phyloP scores from a whole-genome alignment of 2,888 invertebrate species.

The Cartodere bifasciata region DNA sequence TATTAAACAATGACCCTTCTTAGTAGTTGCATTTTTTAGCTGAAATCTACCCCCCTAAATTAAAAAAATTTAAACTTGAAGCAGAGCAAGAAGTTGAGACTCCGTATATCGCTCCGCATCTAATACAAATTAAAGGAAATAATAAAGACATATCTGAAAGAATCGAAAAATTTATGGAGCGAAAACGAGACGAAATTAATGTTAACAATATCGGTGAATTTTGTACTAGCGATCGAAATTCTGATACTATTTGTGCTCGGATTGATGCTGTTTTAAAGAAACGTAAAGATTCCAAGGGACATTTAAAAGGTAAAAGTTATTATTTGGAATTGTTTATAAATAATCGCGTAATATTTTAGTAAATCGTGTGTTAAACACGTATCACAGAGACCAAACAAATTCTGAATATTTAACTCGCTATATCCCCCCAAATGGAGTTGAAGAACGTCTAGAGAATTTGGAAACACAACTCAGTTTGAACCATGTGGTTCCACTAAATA shows the following conservation, averaged over 20 bases:
- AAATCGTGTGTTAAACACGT: slow-evolving; percentile 53
- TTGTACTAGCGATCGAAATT: slow-evolving; percentile 38
- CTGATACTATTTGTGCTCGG: slow-evolving; percentile 57
- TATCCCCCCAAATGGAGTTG: slow-evolving; percentile 40
- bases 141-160: slow-evolving; percentile 52
- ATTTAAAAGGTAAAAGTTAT: slow-evolving; percentile 54
- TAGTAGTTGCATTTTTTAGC: slow-evolving; percentile 9
- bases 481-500: slow-evolving; percentile 45
- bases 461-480: slow-evolving; percentile 48
- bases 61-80: slow-evolving; percentile 18
- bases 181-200: slow-evolving; percentile 65
- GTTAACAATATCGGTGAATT: slow-evolving; percentile 64
- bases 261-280: slow-evolving; percentile 60
- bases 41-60: slow-evolving; percentile 15
- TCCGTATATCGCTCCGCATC: slow-evolving; percentile 32
- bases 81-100: slow-evolving; percentile 25
- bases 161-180: slow-evolving; percentile 60
- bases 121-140: slow-evolving; percentile 58
- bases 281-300: slow-evolving; percentile 63
- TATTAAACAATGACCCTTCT: too few species aligned
- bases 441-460: slow-evolving; percentile 51
- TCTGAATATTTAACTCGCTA: slow-evolving; percentile 37
- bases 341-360: slow-evolving; percentile 37
- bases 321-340: slow-evolving; percentile 1
- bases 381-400: slow-evolving; percentile 36